phyloP scores from a whole-genome alignment of 1,140 invertebrate species.

The Drosophila micromelanica region DNA sequence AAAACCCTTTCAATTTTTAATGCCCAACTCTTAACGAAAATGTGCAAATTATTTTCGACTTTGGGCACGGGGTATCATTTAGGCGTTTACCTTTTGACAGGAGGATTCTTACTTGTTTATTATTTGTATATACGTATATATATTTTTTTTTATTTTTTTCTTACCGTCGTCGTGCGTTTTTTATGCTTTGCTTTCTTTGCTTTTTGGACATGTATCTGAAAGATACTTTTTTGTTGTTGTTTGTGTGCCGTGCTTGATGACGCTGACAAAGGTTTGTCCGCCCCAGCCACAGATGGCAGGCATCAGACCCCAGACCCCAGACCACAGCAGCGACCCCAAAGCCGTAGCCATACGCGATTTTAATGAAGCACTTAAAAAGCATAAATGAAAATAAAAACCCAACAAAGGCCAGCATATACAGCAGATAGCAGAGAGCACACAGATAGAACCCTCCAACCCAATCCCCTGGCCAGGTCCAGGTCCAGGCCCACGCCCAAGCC shows the following conservation, averaged over 20 bases:
- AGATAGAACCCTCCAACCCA: constrained; percentile 11
- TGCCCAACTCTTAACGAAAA: neutral
- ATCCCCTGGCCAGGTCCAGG: neutral
- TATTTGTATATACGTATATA: constrained; percentile 43
- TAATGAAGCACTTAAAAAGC: constrained; percentile 83
- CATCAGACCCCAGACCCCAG: constrained; percentile 10
- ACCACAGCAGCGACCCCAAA: constrained; percentile 28
- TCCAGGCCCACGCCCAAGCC: constrained; percentile 20
- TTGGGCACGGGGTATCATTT: neutral
- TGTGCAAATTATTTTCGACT: neutral
- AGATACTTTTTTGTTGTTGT: constrained; percentile 63
- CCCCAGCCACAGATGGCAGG: constrained; percentile 23
- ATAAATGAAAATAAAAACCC: constrained; percentile 81
- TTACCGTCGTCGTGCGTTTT: constrained; percentile 52
- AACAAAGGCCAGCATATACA: constrained; percentile 60
- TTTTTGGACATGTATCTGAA: constrained; percentile 75
- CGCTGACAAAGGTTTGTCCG: constrained; percentile 74
- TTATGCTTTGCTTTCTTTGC: constrained; percentile 69
- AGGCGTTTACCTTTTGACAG: neutral
- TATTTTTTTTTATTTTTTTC: no score
- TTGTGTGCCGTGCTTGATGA: constrained; percentile 61
- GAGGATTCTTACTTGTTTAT: constrained; percentile 27
- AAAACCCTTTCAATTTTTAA: neutral
- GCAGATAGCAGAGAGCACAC: constrained; percentile 31
- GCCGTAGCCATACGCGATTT: constrained; percentile 73